Percentiles rank a stretch among this genome's conserved stretches.
These are phyloP conservation scores for Chromobotia macracanthus DNA, from an alignment of 2,797 vertebrate genomes.

Conservation along the genomic window DNA sequence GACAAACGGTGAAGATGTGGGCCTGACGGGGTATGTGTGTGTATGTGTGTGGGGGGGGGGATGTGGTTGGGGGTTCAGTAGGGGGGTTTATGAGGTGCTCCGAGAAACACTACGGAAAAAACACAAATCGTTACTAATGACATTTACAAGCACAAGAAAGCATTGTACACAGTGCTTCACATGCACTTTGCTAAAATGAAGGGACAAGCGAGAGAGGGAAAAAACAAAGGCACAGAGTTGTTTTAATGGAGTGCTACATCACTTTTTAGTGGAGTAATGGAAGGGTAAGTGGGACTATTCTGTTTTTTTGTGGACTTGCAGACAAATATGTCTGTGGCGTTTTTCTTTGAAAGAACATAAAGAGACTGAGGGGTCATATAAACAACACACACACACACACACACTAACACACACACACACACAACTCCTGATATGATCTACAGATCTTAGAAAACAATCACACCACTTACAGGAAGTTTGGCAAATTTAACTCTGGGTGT, in stretches of 20 bases:
- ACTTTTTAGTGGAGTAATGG: slow-evolving; percentile 39
- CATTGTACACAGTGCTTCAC: slow-evolving; percentile 38
- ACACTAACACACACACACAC: not conserved
- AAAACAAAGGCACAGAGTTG: slow-evolving; percentile 34
- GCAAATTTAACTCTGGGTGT: not conserved
- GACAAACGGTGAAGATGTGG: slow-evolving; percentile 37
- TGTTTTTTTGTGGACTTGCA: slow-evolving; percentile 20
- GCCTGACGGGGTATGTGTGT: slow-evolving; percentile 18
- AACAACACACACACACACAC: slow-evolving; percentile 31
- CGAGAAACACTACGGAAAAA: slow-evolving; percentile 29
- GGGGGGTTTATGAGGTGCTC: slow-evolving; percentile 39
- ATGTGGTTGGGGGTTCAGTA: slow-evolving; percentile 60
- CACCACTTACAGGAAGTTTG: slow-evolving; percentile 1
- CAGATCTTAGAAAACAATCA: not conserved
- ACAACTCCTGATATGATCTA: slow-evolving; percentile 1
- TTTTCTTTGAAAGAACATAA: slow-evolving; percentile 33
- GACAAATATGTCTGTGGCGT: slow-evolving; percentile 26
- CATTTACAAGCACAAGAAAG: slow-evolving; percentile 51
- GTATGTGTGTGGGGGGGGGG: slow-evolving; percentile 52
- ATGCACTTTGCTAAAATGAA: slow-evolving; percentile 43
- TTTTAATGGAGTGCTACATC: slow-evolving; percentile 45
- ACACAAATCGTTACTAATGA: slow-evolving; percentile 47
- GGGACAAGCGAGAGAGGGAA: slow-evolving; percentile 30
- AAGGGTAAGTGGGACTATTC: slow-evolving; percentile 46
- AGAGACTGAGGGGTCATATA: slow-evolving; percentile 39